These are phyloP conservation scores for Sorex araneus DNA, from an alignment of 2,113 vertebrate genomes.

Conservation along the genomic window DNA sequence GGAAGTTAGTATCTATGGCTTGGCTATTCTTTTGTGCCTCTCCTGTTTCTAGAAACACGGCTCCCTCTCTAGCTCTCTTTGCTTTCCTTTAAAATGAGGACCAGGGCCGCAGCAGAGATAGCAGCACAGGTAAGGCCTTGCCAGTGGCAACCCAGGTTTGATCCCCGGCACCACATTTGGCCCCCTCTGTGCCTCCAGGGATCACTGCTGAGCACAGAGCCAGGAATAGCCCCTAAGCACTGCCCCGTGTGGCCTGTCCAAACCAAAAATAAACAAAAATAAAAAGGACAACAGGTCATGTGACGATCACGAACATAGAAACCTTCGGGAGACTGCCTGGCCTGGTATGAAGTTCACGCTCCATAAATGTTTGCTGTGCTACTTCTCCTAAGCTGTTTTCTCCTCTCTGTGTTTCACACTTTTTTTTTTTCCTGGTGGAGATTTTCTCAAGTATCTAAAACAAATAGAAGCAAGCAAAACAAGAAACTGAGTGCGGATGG, in stretches of 20 bases:
- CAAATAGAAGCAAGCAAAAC: background rate
- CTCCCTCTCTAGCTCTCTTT: background rate
- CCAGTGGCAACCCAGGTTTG: too few relatives aligned
- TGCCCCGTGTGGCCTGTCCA: background rate
- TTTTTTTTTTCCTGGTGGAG: background rate
- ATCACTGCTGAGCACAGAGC: too few relatives aligned
- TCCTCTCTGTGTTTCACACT: background rate
- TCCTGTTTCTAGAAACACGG: background rate
- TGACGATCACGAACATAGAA: background rate
- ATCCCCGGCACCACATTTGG: too few relatives aligned
- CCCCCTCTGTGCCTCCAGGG: too few relatives aligned
- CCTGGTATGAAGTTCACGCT: background rate
- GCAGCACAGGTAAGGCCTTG: too few relatives aligned
- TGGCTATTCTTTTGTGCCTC: background rate
- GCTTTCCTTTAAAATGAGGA: background rate
- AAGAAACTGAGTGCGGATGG: background rate
- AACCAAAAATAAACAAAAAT: background rate
- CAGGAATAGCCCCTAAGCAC: too few relatives aligned
- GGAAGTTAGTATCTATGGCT: background rate
- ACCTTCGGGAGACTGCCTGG: background rate
- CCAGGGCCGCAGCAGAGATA: too few relatives aligned
- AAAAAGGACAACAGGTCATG: background rate
- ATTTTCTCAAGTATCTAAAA: background rate
- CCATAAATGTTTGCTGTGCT: background rate
- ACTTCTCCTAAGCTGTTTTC: background rate